A percentile compares a stretch with the other conserved stretches of the same genome.
Conservation (phyloP, 1,140 invertebrate genomes). For the Saxidomus purpurata region DNA sequence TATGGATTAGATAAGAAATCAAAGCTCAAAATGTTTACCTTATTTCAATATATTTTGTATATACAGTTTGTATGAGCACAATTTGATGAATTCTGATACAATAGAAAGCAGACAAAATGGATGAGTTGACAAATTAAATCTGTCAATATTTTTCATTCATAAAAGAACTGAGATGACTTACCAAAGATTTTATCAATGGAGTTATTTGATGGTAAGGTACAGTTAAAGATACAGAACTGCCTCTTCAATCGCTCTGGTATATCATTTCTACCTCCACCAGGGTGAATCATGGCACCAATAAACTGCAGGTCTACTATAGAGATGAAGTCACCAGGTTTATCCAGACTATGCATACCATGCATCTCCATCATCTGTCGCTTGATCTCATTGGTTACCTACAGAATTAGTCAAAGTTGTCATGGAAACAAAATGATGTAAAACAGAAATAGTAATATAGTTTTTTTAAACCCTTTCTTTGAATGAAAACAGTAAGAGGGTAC, state of each 20-base stretch:
- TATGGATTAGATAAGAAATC: no score
- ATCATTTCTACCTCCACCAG: slow-evolving; percentile 97
- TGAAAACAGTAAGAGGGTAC: no score
- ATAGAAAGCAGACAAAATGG: no score
- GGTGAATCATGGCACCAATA: slow-evolving; percentile 97
- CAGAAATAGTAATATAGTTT: no score
- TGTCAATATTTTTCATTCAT: background rate
- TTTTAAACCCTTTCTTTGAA: no score
- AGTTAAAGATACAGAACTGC: slow-evolving; percentile 98
- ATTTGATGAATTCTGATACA: no score
- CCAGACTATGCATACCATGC: slow-evolving; percentile 98
- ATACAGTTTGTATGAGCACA: no score
- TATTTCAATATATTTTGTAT: no score
- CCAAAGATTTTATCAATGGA: slow-evolving; percentile 96
- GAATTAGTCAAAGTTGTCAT: no score
- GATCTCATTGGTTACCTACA: slow-evolving; percentile 95
- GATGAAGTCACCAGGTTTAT: slow-evolving; percentile 98
- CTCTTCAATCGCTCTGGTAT: slow-evolving; percentile 97
- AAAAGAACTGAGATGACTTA: slow-evolving; percentile 82
- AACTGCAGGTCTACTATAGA: slow-evolving; percentile 95
- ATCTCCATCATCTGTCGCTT: slow-evolving; percentile 98
- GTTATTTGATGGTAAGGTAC: slow-evolving; percentile 94
- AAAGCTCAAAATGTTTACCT: no score
- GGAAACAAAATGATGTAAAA: no score
- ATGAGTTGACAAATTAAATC: no score